Conservation (phyloP, 2,888 invertebrate genomes). For the Cosmorhoe ocellata region DNA sequence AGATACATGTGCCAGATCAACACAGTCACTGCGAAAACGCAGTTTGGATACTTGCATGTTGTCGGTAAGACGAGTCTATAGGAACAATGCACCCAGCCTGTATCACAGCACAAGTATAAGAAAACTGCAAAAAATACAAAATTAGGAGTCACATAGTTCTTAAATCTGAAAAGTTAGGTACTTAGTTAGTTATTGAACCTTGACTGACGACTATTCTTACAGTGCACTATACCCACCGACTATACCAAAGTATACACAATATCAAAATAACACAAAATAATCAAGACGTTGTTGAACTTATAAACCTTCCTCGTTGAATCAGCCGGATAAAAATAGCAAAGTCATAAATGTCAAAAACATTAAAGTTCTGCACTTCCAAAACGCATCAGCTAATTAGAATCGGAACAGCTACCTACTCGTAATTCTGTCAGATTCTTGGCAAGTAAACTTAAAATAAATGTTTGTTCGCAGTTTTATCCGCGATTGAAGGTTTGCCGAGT, state of each 20-base stretch:
- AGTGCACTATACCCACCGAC: too few species aligned
- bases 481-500: slow-evolving; percentile 4
- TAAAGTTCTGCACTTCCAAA: slow-evolving; percentile 10
- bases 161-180: too few species aligned
- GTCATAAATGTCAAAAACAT: slow-evolving; percentile 4
- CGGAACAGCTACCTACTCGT: slow-evolving; percentile 17
- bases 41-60: slow-evolving; percentile 95
- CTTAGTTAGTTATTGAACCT: too few species aligned
- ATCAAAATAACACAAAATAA: too few species aligned
- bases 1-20: slow-evolving; percentile 97
- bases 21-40: slow-evolving; percentile 95
- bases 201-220: too few species aligned
- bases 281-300: background rate
- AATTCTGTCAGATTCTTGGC: slow-evolving; percentile 28
- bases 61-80: slow-evolving; percentile 85
- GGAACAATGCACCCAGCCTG: background rate
- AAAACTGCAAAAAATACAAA: too few species aligned
- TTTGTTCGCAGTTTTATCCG: slow-evolving; percentile 30
- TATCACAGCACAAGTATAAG: too few species aligned
- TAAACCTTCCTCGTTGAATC: background rate
- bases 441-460: slow-evolving; percentile 36
- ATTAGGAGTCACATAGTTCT: too few species aligned
- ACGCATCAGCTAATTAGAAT: slow-evolving; percentile 24
- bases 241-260: too few species aligned
- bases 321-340: background rate